phyloP scores from a whole-genome alignment of 2,113 vertebrate genomes.

The Cololabis saira region DNA sequence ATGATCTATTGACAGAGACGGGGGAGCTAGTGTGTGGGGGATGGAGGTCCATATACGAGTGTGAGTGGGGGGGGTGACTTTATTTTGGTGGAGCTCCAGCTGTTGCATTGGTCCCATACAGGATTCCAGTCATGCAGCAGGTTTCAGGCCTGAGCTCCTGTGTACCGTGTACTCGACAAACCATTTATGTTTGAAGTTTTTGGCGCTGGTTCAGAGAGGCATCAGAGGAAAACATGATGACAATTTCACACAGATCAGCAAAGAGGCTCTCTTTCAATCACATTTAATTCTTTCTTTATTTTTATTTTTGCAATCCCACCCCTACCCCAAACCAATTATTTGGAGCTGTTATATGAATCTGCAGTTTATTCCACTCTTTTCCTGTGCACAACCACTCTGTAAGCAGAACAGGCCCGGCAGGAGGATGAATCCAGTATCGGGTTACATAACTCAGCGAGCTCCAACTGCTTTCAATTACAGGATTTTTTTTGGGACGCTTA shows the following conservation, averaged over 20 bases:
- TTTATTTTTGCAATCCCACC: too few species aligned
- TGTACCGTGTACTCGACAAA: neutral
- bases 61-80: slow-evolving; percentile 19
- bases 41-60: slow-evolving; percentile 29
- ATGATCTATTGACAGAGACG: slow-evolving; percentile 54
- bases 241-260: too few species aligned
- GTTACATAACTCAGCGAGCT: slow-evolving; percentile 48
- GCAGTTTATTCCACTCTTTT: neutral
- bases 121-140: slow-evolving; percentile 44
- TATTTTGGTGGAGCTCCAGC: slow-evolving; percentile 59
- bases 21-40: slow-evolving; percentile 2
- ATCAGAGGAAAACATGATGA: too few species aligned
- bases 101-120: slow-evolving; percentile 22
- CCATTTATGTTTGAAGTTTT: neutral
- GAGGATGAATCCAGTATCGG: slow-evolving; percentile 49
- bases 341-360: neutral
- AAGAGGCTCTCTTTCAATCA: too few species aligned
- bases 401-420: slow-evolving; percentile 17
- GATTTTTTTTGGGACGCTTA: slow-evolving; percentile 37
- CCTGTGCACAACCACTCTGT: slow-evolving; percentile 5
- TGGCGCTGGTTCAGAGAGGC: neutral
- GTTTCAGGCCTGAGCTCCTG: slow-evolving; percentile 19
- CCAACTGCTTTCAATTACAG: slow-evolving; percentile 59
- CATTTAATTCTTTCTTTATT: too few species aligned
- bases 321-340: neutral